A percentile compares a stretch with the other conserved stretches of the same genome.
These are phyloP conservation scores for Sarcophaga rosellei DNA, from an alignment of 2,888 invertebrate genomes.

Conservation along the genomic window DNA sequence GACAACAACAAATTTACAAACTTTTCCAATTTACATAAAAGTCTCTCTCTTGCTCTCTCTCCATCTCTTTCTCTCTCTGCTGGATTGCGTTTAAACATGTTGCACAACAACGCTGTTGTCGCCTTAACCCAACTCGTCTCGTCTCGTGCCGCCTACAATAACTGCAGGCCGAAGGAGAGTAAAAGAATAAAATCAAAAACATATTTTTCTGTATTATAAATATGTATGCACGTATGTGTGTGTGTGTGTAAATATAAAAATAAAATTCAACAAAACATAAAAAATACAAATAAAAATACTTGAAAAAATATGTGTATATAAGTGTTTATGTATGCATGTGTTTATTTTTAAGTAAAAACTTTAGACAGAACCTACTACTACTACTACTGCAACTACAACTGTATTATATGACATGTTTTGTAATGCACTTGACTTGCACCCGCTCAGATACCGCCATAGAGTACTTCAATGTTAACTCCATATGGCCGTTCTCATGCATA, in stretches of 20 bases:
- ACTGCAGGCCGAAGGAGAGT: no score
- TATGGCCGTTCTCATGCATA: background rate
- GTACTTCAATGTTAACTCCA: background rate
- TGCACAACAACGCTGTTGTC: conserved; percentile 50
- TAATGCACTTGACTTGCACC: conserved; percentile 31
- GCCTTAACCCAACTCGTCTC: no score
- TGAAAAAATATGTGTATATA: background rate
- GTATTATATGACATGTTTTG: conserved; percentile 48
- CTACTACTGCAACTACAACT: background rate
- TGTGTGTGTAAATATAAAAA: no score
- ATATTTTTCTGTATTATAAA: no score
- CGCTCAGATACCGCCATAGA: background rate
- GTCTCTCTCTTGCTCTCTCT: background rate
- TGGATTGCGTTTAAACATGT: conserved; percentile 62
- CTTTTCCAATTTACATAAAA: conserved; percentile 69
- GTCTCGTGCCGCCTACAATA: no score
- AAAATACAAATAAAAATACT: background rate
- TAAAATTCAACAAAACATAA: no score
- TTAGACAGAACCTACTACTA: conserved; percentile 44
- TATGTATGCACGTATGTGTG: no score
- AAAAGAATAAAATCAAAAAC: no score
- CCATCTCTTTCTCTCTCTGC: background rate
- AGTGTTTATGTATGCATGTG: conserved; percentile 15
- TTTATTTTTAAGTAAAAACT: conserved; percentile 22
- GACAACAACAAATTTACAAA: conserved; percentile 50